Percentiles rank a stretch among this genome's conserved stretches.
These are phyloP conservation scores for Thermophis baileyi DNA, from an alignment of 2,113 vertebrate genomes.

Conservation along the genomic window DNA sequence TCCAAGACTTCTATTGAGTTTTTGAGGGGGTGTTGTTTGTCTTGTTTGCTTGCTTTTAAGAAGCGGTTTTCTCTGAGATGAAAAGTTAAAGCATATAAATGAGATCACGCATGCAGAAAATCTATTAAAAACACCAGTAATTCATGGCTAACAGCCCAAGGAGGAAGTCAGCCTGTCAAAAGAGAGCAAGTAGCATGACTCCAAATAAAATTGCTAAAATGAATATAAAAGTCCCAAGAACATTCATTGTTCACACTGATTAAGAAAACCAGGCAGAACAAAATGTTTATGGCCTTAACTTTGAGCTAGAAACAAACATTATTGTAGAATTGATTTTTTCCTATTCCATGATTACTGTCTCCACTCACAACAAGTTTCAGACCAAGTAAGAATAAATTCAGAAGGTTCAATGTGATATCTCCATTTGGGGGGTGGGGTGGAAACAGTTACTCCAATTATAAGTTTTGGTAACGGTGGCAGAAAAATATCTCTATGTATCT, in stretches of 20 bases:
- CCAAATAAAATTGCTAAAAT: slow-evolving; percentile 15
- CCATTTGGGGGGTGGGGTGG: background rate
- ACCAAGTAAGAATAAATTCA: background rate
- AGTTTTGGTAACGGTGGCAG: background rate
- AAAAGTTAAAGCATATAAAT: background rate
- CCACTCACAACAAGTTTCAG: background rate
- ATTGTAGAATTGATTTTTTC: background rate
- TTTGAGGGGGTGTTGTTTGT: background rate
- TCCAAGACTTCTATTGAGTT: background rate
- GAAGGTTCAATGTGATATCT: background rate
- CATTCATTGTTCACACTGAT: background rate
- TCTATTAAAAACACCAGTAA: slow-evolving; percentile 22
- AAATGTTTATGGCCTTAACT: background rate
- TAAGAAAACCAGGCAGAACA: slow-evolving; percentile 10
- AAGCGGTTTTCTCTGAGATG: background rate
- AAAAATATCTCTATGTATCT: background rate
- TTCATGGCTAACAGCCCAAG: slow-evolving; percentile 1
- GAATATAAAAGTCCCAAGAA: background rate
- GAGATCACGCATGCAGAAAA: background rate
- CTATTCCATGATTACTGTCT: background rate
- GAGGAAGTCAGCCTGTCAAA: slow-evolving; percentile 11
- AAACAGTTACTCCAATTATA: background rate
- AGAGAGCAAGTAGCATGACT: background rate
- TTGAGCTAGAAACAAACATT: slow-evolving; percentile 10
- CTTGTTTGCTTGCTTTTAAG: background rate